These are phyloP conservation scores for Myotis brandtii DNA, from an alignment of 2,113 vertebrate species.

Conservation along the genomic window DNA sequence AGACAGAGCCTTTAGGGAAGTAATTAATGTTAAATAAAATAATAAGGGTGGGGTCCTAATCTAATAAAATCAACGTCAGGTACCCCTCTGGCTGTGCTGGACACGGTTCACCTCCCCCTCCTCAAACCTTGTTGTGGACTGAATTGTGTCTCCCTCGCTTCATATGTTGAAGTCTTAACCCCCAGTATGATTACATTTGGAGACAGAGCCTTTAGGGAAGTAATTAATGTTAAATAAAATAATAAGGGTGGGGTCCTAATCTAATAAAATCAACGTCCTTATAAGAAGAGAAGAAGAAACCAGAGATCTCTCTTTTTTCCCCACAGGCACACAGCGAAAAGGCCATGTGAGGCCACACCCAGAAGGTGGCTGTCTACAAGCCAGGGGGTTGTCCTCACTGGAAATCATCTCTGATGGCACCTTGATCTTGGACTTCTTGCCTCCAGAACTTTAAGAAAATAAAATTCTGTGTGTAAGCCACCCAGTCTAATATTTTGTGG, in stretches of 20 bases:
- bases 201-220: background rate
- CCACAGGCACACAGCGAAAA: background rate
- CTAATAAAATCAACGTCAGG: background rate
- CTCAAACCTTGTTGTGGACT: background rate
- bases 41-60: background rate
- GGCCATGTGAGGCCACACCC: fast-evolving
- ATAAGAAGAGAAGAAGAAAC: background rate
- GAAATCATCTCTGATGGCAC: background rate
- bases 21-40: background rate
- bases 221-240: background rate
- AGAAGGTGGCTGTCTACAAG: background rate
- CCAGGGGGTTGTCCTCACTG: background rate
- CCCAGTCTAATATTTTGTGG: background rate
- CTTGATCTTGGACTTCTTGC: background rate
- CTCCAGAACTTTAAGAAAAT: background rate
- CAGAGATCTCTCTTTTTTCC: background rate
- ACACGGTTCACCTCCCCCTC: too few relatives aligned
- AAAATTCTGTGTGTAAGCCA: background rate
- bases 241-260: background rate
- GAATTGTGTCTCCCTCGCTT: background rate
- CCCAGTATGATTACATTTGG: background rate
- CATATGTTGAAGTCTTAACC: background rate
- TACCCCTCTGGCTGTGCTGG: too few relatives aligned
- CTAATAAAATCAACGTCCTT: background rate
- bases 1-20: background rate